These are phyloP conservation scores for Drosophila leontia DNA, from an alignment of 1,140 invertebrate genomes.

Conservation along the genomic window DNA sequence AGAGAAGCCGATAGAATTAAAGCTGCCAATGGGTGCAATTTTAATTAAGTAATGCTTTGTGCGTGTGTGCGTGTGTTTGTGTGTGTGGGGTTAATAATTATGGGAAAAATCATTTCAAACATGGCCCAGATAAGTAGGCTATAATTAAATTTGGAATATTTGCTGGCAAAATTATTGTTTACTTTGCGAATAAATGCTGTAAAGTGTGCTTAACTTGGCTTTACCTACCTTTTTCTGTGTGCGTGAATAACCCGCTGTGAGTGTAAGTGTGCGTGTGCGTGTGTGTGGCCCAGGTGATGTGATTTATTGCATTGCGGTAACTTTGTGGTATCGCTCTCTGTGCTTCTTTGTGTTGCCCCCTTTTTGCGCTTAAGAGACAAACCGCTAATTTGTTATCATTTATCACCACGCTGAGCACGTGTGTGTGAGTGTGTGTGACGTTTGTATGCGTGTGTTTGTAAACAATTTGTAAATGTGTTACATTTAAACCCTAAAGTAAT, in stretches of 20 bases:
- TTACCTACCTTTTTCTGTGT: conserved; percentile 15
- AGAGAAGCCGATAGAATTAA: neutral
- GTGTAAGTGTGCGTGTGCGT: conserved; percentile 1
- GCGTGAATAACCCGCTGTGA: conserved; percentile 11
- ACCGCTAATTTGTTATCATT: conserved; percentile 79
- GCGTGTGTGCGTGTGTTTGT: too few species aligned
- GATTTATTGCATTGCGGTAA: conserved; percentile 77
- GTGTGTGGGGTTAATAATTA: neutral
- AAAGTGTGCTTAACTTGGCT: conserved; percentile 26
- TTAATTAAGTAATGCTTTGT: conserved; percentile 11
- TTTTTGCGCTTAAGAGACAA: conserved; percentile 75
- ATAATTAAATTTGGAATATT: conserved; percentile 12
- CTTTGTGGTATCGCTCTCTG: conserved; percentile 66
- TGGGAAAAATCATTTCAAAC: conserved; percentile 12
- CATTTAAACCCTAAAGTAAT: conserved; percentile 77
- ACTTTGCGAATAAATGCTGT: conserved; percentile 19
- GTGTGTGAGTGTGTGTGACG: conserved; percentile 5
- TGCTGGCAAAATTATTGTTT: neutral
- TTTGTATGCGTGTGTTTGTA: conserved; percentile 50
- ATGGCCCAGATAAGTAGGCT: conserved; percentile 1
- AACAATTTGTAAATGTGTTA: conserved; percentile 79
- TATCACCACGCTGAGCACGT: conserved; percentile 64
- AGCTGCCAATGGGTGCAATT: conserved; percentile 1
- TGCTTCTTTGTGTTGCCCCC: conserved; percentile 24
- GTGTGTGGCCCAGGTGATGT: conserved; percentile 63